These are phyloP conservation scores for Forbesichthys papilliferus DNA, from an alignment of 2,113 vertebrate species.

Conservation along the genomic window DNA sequence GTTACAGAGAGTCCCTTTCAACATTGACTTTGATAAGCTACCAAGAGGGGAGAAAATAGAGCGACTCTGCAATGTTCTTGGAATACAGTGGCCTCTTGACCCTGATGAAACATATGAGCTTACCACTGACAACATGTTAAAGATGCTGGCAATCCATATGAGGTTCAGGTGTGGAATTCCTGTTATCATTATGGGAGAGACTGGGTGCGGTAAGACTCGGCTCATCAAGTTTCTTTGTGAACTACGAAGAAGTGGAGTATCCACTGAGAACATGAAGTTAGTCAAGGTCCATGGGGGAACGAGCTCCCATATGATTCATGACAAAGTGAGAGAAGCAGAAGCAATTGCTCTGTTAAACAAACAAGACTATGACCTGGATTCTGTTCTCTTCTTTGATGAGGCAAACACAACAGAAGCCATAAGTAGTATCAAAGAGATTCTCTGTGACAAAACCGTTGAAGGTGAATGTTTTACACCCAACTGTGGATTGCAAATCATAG, in stretches of 20 bases:
- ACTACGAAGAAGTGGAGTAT: constrained; percentile 65
- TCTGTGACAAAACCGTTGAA: constrained; percentile 86
- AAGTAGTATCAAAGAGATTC: constrained; percentile 91
- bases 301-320: constrained; percentile 82
- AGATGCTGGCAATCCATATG: constrained; percentile 96
- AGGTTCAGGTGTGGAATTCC: constrained; percentile 93
- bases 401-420: constrained; percentile 94
- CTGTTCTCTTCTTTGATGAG: constrained; percentile 93
- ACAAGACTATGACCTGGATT: constrained; percentile 77
- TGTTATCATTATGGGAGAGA: constrained; percentile 96
- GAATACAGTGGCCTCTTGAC: constrained; percentile 82
- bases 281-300: constrained; percentile 96
- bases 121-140: constrained; percentile 91
- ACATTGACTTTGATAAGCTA: constrained; percentile 84
- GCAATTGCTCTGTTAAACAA: constrained; percentile 76
- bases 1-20: constrained; percentile 88
- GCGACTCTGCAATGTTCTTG: constrained; percentile 84
- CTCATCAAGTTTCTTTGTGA: constrained; percentile 90
- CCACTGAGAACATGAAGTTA: constrained; percentile 86
- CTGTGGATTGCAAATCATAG: constrained; percentile 85
- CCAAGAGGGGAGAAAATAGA: constrained; percentile 84
- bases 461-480: constrained; percentile 72
- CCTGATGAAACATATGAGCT: constrained; percentile 94
- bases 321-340: constrained; percentile 83
- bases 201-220: constrained; percentile 93